A percentile compares a stretch with the other conserved stretches of the same genome.
phyloP scores from a whole-genome alignment of 2,888 invertebrate species.

The Watsonalla binaria region DNA sequence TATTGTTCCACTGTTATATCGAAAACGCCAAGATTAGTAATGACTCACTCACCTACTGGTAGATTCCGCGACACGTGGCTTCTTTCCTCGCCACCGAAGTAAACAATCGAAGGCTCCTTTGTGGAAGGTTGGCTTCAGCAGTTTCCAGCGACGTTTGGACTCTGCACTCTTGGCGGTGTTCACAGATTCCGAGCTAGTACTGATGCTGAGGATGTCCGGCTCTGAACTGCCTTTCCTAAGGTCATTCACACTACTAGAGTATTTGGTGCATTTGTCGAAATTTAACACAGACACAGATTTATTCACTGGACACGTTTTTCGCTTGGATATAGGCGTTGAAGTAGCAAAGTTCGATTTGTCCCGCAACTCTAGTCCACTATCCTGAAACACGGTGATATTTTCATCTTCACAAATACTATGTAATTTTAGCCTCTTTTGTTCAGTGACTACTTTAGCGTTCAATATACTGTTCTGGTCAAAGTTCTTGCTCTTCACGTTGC shows the following conservation, averaged over 20 bases:
- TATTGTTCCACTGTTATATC: neutral
- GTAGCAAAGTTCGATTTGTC: slow-evolving; percentile 48
- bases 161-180: slow-evolving; percentile 49
- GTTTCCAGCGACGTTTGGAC: slow-evolving; percentile 58
- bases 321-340: slow-evolving; percentile 61
- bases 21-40: slow-evolving; percentile 1
- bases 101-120: slow-evolving; percentile 68
- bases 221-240: slow-evolving; percentile 63
- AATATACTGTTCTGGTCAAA: slow-evolving; percentile 67
- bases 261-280: slow-evolving; percentile 58
- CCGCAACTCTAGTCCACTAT: slow-evolving; percentile 55
- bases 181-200: slow-evolving; percentile 37
- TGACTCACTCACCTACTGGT: slow-evolving; percentile 49
- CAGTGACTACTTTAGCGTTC: slow-evolving; percentile 46
- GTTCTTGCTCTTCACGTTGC: slow-evolving; percentile 54
- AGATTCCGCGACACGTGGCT: slow-evolving; percentile 38
- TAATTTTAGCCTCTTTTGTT: slow-evolving; percentile 36
- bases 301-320: slow-evolving; percentile 53
- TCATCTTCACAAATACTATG: slow-evolving; percentile 58
- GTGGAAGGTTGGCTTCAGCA: slow-evolving; percentile 56
- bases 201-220: slow-evolving; percentile 57
- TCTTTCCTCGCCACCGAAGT: slow-evolving; percentile 65
- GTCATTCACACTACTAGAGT: slow-evolving; percentile 44
- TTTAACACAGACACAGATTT: slow-evolving; percentile 50
- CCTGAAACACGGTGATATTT: slow-evolving; percentile 39